phyloP scores from a whole-genome alignment of 2,797 vertebrate genomes.

The Calcarius lapponicus region DNA sequence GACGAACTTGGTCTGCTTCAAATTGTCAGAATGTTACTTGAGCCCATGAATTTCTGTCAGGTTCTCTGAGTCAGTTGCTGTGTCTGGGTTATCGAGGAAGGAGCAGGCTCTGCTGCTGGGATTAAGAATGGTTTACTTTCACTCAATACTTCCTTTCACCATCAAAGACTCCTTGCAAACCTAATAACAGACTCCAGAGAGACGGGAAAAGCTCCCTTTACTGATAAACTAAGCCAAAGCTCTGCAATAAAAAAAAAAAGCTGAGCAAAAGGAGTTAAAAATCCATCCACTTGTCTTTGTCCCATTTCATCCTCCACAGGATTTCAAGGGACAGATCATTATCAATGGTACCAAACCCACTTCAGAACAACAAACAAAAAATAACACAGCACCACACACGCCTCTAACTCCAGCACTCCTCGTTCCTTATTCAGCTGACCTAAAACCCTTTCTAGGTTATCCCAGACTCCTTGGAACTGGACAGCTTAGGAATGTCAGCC shows the following conservation, averaged over 20 bases:
- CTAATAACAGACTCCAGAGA: background rate
- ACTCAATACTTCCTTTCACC: background rate
- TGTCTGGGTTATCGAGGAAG: background rate
- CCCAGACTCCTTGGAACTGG: background rate
- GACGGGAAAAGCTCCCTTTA: background rate
- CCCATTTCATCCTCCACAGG: background rate
- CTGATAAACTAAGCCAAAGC: background rate
- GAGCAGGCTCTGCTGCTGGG: background rate
- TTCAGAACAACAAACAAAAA: background rate
- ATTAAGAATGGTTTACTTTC: background rate
- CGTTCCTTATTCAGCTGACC: background rate
- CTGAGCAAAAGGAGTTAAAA: background rate
- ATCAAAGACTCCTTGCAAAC: background rate
- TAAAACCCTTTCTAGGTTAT: background rate
- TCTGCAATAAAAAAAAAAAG: background rate
- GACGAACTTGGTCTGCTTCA: constrained; percentile 1
- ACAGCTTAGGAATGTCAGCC: background rate
- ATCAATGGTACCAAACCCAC: background rate
- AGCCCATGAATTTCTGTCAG: background rate
- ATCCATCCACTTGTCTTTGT: background rate
- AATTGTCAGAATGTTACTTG: background rate
- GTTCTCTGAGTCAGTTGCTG: background rate
- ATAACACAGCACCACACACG: background rate
- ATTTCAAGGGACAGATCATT: background rate
- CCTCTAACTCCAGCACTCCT: background rate